Base-by-base conservation (phyloP, 1,140 invertebrate genomes). In the Ceratina calcarata region DNA sequence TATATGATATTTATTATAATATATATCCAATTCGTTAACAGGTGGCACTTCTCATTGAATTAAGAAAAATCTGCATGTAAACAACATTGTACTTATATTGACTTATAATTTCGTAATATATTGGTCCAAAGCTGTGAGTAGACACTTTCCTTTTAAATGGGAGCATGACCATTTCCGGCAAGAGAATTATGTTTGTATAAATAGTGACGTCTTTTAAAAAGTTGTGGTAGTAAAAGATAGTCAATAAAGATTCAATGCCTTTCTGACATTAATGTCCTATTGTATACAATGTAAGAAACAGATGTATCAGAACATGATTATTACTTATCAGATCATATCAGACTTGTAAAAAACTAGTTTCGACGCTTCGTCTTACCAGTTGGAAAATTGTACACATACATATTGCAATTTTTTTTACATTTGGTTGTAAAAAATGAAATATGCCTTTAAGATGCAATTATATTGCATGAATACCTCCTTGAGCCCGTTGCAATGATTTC, bases 1-100 rank as follows among this genome's bases (percentile, higher is more conserved):
- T 74, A 71, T 57, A 37, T 76, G 55, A 68, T 51, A 78, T 82
- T 85, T 86, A 82, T 79, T 85, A 45, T 22, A 79, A 80, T 82
- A 73, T 22, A 80, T 82, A 73, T 22, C 24, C 67, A 85, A 45
- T 79, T 37, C n/a, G 57, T n/a, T 78, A 76, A 82, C 66, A 85
- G 58, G 53, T 73, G 67, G 57, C 49, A 86, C 32, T 68, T 74
- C 73, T 53, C 49, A 57, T 60, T 32, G 37, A 71, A 61, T 20
- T 73, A 75, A 78, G 45, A 86, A 72, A 85, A 85, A 55, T 74
- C 82, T 73, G 24, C 53, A 60, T 13, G 16, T 37, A 22, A 67
- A 65, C 22, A 74, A 57, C 7, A 20, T 49, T 71, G 62, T 65
- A 18, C 20, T 65, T 57, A 32, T 85, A 76, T 58, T 60, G 51